Percentiles rank a stretch among this genome's conserved stretches.
These are phyloP conservation scores for Halocaridina rubra DNA, from an alignment of 2,888 invertebrate genomes.

Conservation along the genomic window DNA sequence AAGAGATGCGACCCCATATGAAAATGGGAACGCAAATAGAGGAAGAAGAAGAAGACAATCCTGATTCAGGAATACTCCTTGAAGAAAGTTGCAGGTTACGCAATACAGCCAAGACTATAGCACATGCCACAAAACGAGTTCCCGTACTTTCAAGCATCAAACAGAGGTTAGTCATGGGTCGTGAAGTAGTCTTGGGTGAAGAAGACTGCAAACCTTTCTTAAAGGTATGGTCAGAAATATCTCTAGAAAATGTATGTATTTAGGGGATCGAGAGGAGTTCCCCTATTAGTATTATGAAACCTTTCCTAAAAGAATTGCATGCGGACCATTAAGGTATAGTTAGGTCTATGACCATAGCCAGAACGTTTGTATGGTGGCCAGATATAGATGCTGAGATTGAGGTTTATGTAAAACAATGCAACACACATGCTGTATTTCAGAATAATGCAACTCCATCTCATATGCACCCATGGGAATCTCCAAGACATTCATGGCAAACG, in stretches of 20 bases:
- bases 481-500: conserved; percentile 64
- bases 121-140: background rate
- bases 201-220: background rate
- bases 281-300: background rate
- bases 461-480: conserved; percentile 65
- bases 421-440: background rate
- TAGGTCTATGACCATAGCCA: conserved; percentile 13
- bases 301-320: conserved; percentile 13
- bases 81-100: background rate
- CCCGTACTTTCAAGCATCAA: conserved; percentile 10
- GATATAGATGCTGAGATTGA: background rate
- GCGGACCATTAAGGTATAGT: conserved; percentile 11
- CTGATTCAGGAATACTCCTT: background rate
- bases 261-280: background rate
- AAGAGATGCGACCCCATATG: too few species aligned
- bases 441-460: background rate
- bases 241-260: background rate
- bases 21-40: too few species aligned
- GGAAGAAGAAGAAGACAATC: background rate
- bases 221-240: background rate
- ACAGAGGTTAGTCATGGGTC: background rate
- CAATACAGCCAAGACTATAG: conserved; percentile 5
- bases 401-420: background rate
- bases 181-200: background rate
- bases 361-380: conserved; percentile 34